Percentiles rank a stretch among this genome's conserved stretches.
These are phyloP conservation scores for Magallana nippona DNA, from an alignment of 2,888 invertebrate species.

Conservation along the genomic window DNA sequence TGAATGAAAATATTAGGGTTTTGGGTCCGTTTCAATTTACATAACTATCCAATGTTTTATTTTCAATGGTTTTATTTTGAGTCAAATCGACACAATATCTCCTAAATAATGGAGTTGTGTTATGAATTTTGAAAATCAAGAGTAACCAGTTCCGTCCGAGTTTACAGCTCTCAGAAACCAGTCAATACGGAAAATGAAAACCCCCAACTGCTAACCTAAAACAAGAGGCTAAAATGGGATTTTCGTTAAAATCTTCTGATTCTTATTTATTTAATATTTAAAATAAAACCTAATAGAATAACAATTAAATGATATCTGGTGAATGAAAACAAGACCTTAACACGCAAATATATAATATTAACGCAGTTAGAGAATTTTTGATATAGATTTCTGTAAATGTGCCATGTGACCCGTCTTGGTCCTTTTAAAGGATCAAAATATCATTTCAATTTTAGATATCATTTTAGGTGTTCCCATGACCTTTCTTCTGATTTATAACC, in stretches of 20 bases:
- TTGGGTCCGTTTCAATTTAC: constrained; percentile 29
- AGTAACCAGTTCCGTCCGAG: background rate
- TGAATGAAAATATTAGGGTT: constrained; percentile 33
- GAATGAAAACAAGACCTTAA: no score
- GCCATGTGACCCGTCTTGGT: background rate
- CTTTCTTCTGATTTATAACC: constrained; percentile 18
- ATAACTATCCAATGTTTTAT: constrained; percentile 22
- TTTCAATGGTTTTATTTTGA: constrained; percentile 32
- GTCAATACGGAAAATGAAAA: constrained; percentile 12
- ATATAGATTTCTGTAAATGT: no score
- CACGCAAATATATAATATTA: no score
- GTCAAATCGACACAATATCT: constrained; percentile 23
- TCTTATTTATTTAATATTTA: background rate
- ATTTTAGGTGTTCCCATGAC: constrained; percentile 26
- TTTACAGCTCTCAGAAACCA: constrained; percentile 7
- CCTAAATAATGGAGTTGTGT: constrained; percentile 28
- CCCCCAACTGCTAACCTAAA: background rate
- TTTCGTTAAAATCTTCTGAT: background rate
- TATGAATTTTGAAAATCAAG: constrained; percentile 33
- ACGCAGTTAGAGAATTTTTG: no score
- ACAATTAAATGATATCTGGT: no score
- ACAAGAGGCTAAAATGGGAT: constrained; percentile 2
- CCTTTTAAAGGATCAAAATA: constrained; percentile 9
- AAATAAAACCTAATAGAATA: no score
- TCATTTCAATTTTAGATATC: constrained; percentile 24